Evolutionary conservation across 1,140 invertebrate species (phyloP).

Genomic region (Pseudomyrmex concolor): DNA sequence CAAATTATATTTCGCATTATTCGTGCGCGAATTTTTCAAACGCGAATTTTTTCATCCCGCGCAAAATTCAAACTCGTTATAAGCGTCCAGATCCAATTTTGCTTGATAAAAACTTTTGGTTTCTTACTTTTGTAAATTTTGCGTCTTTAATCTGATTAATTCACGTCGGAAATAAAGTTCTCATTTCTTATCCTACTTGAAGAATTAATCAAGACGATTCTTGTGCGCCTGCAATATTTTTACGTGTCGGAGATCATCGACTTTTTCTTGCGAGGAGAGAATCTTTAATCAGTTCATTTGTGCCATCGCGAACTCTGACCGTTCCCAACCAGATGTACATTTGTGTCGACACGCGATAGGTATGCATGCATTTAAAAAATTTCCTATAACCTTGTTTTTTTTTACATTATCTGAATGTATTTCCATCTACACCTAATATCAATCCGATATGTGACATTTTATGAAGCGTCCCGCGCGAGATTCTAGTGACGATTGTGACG

Average conservation of each 20-base stretch:
- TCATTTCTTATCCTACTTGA: neutral
- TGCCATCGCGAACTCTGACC: neutral
- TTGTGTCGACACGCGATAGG: neutral
- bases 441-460: constrained; percentile 20
- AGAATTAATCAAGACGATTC: neutral
- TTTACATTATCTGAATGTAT: neutral
- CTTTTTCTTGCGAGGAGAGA: neutral
- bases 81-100: constrained; percentile 5
- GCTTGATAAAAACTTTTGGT: constrained; percentile 1
- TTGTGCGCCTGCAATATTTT: neutral
- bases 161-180: neutral
- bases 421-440: too few relatives aligned
- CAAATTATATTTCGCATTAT: constrained; percentile 44
- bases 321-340: neutral
- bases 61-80: constrained; percentile 23
- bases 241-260: neutral
- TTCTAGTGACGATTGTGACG: neutral
- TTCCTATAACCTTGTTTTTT: neutral
- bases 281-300: neutral
- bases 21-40: neutral
- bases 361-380: constrained; percentile 1
- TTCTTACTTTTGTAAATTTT: neutral
- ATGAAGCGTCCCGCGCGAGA: neutral
- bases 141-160: constrained; percentile 6
- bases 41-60: neutral